Percentiles rank a stretch among this genome's conserved stretches.
These are phyloP conservation scores for Siphlonurus alternatus DNA, from an alignment of 2,888 invertebrate species.

Conservation along the genomic window DNA sequence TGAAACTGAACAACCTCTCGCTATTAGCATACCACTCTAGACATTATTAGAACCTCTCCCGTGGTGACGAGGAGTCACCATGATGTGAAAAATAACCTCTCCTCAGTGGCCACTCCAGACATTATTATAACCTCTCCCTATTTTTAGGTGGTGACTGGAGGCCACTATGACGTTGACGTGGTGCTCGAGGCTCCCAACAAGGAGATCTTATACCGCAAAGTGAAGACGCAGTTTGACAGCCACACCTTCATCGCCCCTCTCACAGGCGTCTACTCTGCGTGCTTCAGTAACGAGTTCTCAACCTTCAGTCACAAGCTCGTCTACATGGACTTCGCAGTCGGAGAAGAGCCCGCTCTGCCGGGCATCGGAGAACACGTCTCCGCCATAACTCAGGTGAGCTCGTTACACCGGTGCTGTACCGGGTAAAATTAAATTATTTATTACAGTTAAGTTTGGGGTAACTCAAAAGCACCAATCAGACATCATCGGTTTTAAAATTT, in stretches of 20 bases:
- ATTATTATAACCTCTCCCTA: too few relatives aligned
- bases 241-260: constrained; percentile 63
- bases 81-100: too few relatives aligned
- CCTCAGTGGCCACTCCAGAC: too few relatives aligned
- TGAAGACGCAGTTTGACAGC: constrained; percentile 91
- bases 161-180: constrained; percentile 96
- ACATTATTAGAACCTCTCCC: too few relatives aligned
- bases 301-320: constrained; percentile 97
- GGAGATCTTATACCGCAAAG: constrained; percentile 75
- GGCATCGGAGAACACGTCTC: constrained; percentile 78
- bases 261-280: constrained; percentile 65
- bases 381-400: constrained; percentile 81
- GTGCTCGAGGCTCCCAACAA: constrained; percentile 73
- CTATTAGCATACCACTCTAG: too few relatives aligned
- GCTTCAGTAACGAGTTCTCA: constrained; percentile 98
- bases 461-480: too few relatives aligned
- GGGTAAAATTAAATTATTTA: too few relatives aligned
- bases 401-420: too few relatives aligned
- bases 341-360: constrained; percentile 71
- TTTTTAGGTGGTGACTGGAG: constrained; percentile 89
- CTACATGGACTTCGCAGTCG: constrained; percentile 95
- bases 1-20: too few relatives aligned
- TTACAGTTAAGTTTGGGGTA: too few relatives aligned
- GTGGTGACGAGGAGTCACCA: too few relatives aligned
- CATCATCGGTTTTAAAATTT: too few relatives aligned